These are phyloP conservation scores for Chironex yamaguchii DNA, from an alignment of 30 jellyfish, hydroid and myxozoan species.

Conservation along the genomic window DNA sequence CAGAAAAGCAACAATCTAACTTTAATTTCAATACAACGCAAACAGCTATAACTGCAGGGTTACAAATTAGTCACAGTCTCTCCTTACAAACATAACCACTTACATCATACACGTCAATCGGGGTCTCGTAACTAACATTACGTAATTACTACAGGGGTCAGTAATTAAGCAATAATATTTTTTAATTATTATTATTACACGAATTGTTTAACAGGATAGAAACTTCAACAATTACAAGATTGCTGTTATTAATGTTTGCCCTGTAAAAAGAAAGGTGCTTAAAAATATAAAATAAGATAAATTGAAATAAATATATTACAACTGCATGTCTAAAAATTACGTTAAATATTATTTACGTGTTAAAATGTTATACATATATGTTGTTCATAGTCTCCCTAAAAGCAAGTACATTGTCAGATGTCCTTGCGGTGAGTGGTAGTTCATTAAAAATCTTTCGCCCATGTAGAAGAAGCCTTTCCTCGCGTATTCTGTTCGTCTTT, in stretches of 20 bases:
- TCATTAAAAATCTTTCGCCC: constrained; percentile 60
- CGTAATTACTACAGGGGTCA: too few species aligned
- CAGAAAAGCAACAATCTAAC: too few species aligned
- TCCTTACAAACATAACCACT: too few species aligned
- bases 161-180: too few species aligned
- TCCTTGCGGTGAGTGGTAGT: constrained; percentile 62
- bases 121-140: too few species aligned
- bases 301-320: constrained; percentile 40
- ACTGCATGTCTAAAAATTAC: constrained; percentile 32
- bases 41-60: too few species aligned
- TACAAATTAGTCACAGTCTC: too few species aligned
- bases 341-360: neutral
- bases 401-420: constrained; percentile 48
- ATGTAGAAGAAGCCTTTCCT: constrained; percentile 63
- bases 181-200: neutral
- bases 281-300: constrained; percentile 12
- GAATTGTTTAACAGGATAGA: constrained; percentile 9
- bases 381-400: constrained; percentile 37
- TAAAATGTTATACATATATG: constrained; percentile 33
- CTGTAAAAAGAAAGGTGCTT: constrained; percentile 62
- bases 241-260: constrained; percentile 62
- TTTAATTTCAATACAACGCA: too few species aligned
- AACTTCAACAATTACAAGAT: constrained; percentile 41
- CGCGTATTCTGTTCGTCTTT: constrained; percentile 54
- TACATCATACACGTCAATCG: too few species aligned